Conservation (phyloP, 2,797 vertebrate genomes). For the Karalla daura region DNA sequence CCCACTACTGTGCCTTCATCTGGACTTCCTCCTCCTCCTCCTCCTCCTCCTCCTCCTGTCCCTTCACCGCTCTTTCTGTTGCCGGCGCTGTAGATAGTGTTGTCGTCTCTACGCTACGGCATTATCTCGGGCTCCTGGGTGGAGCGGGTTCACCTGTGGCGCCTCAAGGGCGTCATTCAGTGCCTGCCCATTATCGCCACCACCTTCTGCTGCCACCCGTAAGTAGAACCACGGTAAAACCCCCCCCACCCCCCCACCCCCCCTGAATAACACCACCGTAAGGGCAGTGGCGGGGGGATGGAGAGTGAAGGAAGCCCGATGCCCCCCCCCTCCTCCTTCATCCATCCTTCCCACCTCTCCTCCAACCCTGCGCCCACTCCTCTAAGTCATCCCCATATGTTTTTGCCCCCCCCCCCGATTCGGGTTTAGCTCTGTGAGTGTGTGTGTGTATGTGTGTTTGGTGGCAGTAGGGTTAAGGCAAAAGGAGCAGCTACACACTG, state of each 20-base stretch:
- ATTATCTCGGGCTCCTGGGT: conserved; percentile 86
- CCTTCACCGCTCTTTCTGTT: conserved; percentile 60
- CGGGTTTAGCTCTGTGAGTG: conserved; percentile 40
- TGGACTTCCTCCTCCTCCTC: conserved; percentile 34
- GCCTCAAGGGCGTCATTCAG: conserved; percentile 81
- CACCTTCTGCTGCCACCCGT: conserved; percentile 86
- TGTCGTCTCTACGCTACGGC: conserved; percentile 85
- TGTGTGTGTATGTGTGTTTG: conserved; percentile 28
- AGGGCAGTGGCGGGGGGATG: conserved; percentile 42
- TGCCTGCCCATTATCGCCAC: conserved; percentile 84
- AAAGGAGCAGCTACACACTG: conserved; percentile 22
- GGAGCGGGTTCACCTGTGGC: conserved; percentile 83
- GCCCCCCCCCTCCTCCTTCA: conserved; percentile 24
- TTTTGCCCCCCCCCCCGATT: conserved; percentile 42
- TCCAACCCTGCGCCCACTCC: conserved; percentile 18
- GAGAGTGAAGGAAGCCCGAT: conserved; percentile 48
- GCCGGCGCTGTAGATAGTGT: conserved; percentile 81
- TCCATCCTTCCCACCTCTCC: conserved; percentile 19
- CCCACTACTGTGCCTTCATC: conserved; percentile 32
- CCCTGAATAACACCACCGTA: conserved; percentile 48
- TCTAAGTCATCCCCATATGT: conserved; percentile 48
- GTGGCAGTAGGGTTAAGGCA: conserved; percentile 62
- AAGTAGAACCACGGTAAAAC: conserved; percentile 74
- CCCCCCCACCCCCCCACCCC: conserved; percentile 41
- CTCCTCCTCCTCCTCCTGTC: conserved; percentile 50